Conservation (phyloP, 1,140 invertebrate genomes). For the Cotesia glomerata region DNA sequence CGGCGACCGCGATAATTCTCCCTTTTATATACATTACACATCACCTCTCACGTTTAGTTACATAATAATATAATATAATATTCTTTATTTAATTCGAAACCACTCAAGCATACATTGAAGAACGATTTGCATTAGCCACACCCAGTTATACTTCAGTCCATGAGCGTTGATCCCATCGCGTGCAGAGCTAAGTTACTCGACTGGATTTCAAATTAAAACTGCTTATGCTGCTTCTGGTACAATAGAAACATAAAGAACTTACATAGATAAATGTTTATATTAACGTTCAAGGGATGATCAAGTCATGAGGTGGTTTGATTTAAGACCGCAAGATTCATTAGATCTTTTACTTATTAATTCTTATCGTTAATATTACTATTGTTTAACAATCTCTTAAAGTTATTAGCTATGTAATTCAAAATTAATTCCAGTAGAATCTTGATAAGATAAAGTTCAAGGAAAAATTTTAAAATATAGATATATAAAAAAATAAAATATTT, state of each 20-base stretch:
- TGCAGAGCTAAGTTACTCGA: conserved; percentile 34
- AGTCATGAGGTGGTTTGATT: conserved; percentile 41
- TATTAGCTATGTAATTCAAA: no score
- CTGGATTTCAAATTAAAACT: conserved; percentile 35
- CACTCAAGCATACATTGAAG: conserved; percentile 49
- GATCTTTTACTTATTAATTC: conserved; percentile 19
- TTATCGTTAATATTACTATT: no score
- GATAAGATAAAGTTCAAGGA: no score
- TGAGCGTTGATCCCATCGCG: background rate
- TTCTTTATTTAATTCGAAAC: conserved; percentile 42
- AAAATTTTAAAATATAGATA: no score
- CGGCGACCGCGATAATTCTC: conserved; percentile 15
- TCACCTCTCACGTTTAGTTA: background rate
- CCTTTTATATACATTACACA: conserved; percentile 14
- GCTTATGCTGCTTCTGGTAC: background rate
- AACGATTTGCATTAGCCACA: conserved; percentile 47
- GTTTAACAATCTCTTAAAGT: no score
- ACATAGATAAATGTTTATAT: no score
- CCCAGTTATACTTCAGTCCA: conserved; percentile 28
- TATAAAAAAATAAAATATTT: no score
- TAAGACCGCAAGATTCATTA: conserved; percentile 44
- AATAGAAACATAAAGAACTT: no score
- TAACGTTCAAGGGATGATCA: background rate
- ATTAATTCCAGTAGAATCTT: no score
- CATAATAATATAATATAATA: background rate